Evolutionary conservation across 2,113 vertebrate genomes (phyloP).

Genomic region (Ptyas mucosa): DNA sequence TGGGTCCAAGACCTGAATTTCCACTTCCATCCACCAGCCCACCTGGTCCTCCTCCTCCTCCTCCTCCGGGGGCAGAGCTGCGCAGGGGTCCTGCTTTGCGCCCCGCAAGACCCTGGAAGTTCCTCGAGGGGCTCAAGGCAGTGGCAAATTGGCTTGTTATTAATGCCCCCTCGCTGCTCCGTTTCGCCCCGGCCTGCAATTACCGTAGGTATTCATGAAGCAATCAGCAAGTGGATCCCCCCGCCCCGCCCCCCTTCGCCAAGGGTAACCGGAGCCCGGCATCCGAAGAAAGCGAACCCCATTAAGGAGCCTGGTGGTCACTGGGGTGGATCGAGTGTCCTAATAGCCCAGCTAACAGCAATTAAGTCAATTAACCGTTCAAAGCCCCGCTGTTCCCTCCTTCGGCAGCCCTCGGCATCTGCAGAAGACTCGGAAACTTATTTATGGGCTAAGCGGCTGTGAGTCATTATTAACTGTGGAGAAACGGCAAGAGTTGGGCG

Average conservation of each 20-base stretch:
- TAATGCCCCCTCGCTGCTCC: conserved; percentile 70
- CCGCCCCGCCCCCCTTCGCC: conserved; percentile 70
- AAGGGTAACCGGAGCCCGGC: conserved; percentile 82
- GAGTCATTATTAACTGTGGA: conserved; percentile 51
- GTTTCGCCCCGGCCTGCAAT: conserved; percentile 77
- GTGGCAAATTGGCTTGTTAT: conserved; percentile 67
- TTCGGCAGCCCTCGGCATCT: conserved; percentile 66
- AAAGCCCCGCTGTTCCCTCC: conserved; percentile 75
- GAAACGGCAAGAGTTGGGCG: conserved; percentile 45
- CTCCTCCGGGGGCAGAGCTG: not conserved
- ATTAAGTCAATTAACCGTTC: conserved; percentile 83
- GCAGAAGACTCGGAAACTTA: conserved; percentile 64
- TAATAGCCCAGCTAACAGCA: conserved; percentile 81
- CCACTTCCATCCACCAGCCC: not conserved
- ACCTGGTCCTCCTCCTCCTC: not conserved
- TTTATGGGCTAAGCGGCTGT: conserved; percentile 57
- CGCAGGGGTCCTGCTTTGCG: conserved; percentile 34
- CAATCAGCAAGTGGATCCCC: conserved; percentile 76
- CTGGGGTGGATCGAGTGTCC: conserved; percentile 80
- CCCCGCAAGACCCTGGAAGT: conserved; percentile 60
- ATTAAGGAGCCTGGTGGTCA: conserved; percentile 75
- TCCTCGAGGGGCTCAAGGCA: conserved; percentile 52
- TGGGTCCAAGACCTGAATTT: not conserved
- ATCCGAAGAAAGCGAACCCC: conserved; percentile 71
- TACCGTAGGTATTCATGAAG: conserved; percentile 75